These are phyloP conservation scores for Dolichomitus sp. DNA, from an alignment of 2,888 invertebrate species.

Conservation along the genomic window DNA sequence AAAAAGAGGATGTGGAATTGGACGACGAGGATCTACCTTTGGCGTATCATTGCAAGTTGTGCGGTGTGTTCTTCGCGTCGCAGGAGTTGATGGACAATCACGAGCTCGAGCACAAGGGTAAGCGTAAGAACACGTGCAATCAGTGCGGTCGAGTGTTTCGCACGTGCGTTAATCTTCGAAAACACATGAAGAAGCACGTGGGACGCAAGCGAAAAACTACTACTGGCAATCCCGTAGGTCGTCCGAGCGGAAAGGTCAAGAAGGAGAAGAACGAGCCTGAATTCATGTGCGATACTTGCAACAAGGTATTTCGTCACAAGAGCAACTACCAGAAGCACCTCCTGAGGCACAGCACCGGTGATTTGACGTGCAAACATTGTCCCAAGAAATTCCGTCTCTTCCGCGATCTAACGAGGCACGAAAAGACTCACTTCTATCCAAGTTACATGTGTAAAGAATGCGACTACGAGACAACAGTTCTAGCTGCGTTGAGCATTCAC, in stretches of 20 bases:
- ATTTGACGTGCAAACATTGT: slow-evolving; percentile 83
- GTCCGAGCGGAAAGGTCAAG: slow-evolving; percentile 71
- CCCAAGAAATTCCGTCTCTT: slow-evolving; percentile 83
- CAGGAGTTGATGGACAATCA: slow-evolving; percentile 77
- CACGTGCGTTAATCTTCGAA: slow-evolving; percentile 77
- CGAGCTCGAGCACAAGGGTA: slow-evolving; percentile 77
- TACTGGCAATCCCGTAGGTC: slow-evolving; percentile 38
- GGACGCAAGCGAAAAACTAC: slow-evolving; percentile 71
- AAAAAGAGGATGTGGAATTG: slow-evolving; percentile 55
- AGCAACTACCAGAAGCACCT: slow-evolving; percentile 83
- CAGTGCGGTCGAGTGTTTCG: slow-evolving; percentile 81
- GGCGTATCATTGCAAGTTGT: slow-evolving; percentile 79
- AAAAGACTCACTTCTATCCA: slow-evolving; percentile 83
- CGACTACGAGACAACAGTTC: slow-evolving; percentile 84
- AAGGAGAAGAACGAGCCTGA: slow-evolving; percentile 76
- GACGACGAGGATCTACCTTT: slow-evolving; percentile 74
- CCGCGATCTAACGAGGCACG: slow-evolving; percentile 83
- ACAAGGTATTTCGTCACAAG: slow-evolving; percentile 82
- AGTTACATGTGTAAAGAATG: slow-evolving; percentile 84
- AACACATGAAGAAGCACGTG: slow-evolving; percentile 81
- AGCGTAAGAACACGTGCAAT: slow-evolving; percentile 80
- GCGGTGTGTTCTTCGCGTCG: slow-evolving; percentile 78
- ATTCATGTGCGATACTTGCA: slow-evolving; percentile 81
- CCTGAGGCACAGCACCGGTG: slow-evolving; percentile 80
- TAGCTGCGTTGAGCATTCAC: slow-evolving; percentile 81